phyloP scores from a whole-genome alignment of 2,888 invertebrate genomes.

The Lucinisca nassula region DNA sequence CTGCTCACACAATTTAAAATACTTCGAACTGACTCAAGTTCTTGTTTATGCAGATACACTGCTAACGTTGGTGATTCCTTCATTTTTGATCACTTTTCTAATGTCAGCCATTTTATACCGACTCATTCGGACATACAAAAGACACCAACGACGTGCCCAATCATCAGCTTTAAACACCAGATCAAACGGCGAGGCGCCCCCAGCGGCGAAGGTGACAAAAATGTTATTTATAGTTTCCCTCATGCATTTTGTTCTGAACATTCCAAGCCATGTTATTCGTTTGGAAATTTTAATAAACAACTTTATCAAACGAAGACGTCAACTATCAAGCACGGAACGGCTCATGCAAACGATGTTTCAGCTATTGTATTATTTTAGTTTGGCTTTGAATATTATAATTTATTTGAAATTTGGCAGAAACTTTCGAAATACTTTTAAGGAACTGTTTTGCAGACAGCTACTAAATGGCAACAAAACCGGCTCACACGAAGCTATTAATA shows the following conservation, averaged over 20 bases:
- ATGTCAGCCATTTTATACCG: not conserved
- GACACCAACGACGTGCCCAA: not conserved
- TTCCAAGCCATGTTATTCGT: conserved; percentile 79
- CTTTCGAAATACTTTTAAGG: conserved; percentile 72
- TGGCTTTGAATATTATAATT: conserved; percentile 76
- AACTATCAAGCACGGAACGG: conserved; percentile 36
- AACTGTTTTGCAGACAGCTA: conserved; percentile 34
- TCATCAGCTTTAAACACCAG: not conserved
- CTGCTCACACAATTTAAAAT: conserved; percentile 43
- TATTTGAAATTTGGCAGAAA: conserved; percentile 75
- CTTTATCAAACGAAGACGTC: conserved; percentile 34
- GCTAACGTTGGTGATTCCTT: conserved; percentile 71
- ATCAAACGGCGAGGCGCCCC: not conserved
- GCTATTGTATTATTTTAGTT: conserved; percentile 77
- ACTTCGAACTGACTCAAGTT: conserved; percentile 36
- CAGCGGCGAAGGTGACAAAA: conserved; percentile 73
- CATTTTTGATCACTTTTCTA: conserved; percentile 61
- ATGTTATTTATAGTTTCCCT: conserved; percentile 79
- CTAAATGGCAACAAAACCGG: no score
- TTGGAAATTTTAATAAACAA: conserved; percentile 59
- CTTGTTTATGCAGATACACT: conserved; percentile 69
- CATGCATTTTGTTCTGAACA: conserved; percentile 76
- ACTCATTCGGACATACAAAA: not conserved
- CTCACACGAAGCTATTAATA: not conserved
- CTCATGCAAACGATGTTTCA: conserved; percentile 67